Conservation (phyloP, 2,797 vertebrate genomes). For the Phoxinus dragarum region DNA sequence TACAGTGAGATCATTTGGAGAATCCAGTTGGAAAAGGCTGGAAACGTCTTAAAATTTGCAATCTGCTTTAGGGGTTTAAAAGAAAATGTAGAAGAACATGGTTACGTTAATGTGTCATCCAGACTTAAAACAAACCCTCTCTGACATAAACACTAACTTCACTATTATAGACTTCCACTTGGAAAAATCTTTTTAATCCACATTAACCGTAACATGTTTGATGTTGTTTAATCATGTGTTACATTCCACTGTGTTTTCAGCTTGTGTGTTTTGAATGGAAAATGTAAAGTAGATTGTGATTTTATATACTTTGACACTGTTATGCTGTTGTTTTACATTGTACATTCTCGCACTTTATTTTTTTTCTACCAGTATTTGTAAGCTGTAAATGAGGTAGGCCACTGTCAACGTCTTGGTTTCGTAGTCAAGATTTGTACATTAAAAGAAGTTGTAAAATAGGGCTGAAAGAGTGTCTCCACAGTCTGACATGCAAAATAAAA, state of each 20-base stretch:
- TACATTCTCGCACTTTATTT: slow-evolving; percentile 54
- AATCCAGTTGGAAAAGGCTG: neutral
- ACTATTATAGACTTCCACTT: neutral
- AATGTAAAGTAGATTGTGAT: slow-evolving; percentile 27
- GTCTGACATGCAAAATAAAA: slow-evolving; percentile 45
- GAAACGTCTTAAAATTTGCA: neutral
- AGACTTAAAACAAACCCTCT: slow-evolving; percentile 1
- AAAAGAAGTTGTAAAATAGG: neutral
- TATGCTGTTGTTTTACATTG: slow-evolving; percentile 28
- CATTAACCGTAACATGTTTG: slow-evolving; percentile 20
- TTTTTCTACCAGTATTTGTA: slow-evolving; percentile 38
- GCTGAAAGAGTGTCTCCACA: slow-evolving; percentile 41
- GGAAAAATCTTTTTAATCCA: neutral
- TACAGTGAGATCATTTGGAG: neutral
- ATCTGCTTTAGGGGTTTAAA: neutral
- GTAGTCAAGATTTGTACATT: slow-evolving; percentile 6
- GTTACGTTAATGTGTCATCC: neutral
- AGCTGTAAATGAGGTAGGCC: slow-evolving; percentile 29
- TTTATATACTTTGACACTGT: slow-evolving; percentile 18
- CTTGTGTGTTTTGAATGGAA: slow-evolving; percentile 16
- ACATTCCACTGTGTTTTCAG: slow-evolving; percentile 32
- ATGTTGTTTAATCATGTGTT: slow-evolving; percentile 28
- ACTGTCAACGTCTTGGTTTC: slow-evolving; percentile 20
- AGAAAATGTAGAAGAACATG: neutral
- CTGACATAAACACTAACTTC: neutral